Conservation (phyloP, 2,888 invertebrate genomes). For the Drosophila parthenogenetica region DNA sequence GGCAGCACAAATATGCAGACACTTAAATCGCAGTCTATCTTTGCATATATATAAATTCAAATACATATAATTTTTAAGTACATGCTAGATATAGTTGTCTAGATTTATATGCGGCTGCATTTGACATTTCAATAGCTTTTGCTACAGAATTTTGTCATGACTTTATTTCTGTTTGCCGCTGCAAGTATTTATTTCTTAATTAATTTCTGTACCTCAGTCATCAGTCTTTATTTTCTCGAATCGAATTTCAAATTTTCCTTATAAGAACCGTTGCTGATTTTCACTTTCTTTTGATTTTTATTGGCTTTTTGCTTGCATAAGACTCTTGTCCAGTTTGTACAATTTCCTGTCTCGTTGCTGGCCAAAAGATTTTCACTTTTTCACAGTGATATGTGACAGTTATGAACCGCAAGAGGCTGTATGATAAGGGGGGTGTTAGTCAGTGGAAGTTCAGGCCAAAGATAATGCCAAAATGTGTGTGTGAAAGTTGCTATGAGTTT, state of each 20-base stretch:
- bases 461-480: slow-evolving; percentile 66
- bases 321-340: slow-evolving; percentile 30
- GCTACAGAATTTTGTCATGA: slow-evolving; percentile 30
- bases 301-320: slow-evolving; percentile 38
- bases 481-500: slow-evolving; percentile 75
- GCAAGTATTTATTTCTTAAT: slow-evolving; percentile 55
- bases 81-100: slow-evolving; percentile 8
- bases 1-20: slow-evolving; percentile 57
- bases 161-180: slow-evolving; percentile 45
- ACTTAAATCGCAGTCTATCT: slow-evolving; percentile 59
- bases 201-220: too few relatives aligned
- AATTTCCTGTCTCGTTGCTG: slow-evolving; percentile 40
- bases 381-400: slow-evolving; percentile 57
- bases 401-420: slow-evolving; percentile 36
- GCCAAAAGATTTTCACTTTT: slow-evolving; percentile 55
- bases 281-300: not conserved
- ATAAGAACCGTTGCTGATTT: slow-evolving; percentile 29
- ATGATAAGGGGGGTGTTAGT: slow-evolving; percentile 4
- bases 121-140: slow-evolving; percentile 43
- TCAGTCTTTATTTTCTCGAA: too few relatives aligned
- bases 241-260: too few relatives aligned
- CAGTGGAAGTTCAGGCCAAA: slow-evolving; percentile 17
- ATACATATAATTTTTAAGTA: slow-evolving; percentile 9
- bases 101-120: slow-evolving; percentile 32
- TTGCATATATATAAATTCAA: slow-evolving; percentile 3